These are phyloP conservation scores for Crotalus viridis DNA, from an alignment of 2,113 vertebrate species.

Conservation along the genomic window DNA sequence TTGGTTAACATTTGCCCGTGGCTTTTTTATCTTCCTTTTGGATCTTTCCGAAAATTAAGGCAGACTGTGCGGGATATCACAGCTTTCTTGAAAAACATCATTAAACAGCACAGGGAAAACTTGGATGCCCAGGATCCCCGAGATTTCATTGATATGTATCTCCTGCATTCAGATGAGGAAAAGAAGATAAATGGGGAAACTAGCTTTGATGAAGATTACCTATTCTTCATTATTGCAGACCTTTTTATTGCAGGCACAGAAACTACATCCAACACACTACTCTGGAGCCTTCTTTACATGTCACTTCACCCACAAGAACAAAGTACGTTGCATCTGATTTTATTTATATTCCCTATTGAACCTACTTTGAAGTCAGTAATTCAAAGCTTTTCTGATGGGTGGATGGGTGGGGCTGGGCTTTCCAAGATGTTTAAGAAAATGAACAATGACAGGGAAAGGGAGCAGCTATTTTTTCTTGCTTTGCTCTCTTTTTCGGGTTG, in stretches of 20 bases:
- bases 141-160: conserved; percentile 95
- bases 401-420: not conserved
- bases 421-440: not conserved
- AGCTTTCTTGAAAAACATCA: conserved; percentile 86
- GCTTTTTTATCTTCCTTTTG: conserved; percentile 88
- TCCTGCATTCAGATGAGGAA: conserved; percentile 79
- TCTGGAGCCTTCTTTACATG: conserved; percentile 96
- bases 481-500: not conserved
- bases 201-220: conserved; percentile 89
- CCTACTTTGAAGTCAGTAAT: not conserved
- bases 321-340: conserved; percentile 70
- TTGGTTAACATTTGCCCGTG: conserved; percentile 87
- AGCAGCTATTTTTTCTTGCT: not conserved
- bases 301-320: conserved; percentile 82
- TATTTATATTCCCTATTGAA: not conserved
- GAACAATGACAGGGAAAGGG: not conserved
- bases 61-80: conserved; percentile 85
- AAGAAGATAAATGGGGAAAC: conserved; percentile 67
- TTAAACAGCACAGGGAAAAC: conserved; percentile 78
- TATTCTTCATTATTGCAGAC: conserved; percentile 93
- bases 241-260: conserved; percentile 96
- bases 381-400: not conserved
- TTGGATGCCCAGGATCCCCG: conserved; percentile 81
- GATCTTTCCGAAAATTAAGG: conserved; percentile 84
- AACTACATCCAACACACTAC: conserved; percentile 91